phyloP scores from a whole-genome alignment of 37 sponge, comb jelly and placozoan species.

The Geodia barretti region DNA sequence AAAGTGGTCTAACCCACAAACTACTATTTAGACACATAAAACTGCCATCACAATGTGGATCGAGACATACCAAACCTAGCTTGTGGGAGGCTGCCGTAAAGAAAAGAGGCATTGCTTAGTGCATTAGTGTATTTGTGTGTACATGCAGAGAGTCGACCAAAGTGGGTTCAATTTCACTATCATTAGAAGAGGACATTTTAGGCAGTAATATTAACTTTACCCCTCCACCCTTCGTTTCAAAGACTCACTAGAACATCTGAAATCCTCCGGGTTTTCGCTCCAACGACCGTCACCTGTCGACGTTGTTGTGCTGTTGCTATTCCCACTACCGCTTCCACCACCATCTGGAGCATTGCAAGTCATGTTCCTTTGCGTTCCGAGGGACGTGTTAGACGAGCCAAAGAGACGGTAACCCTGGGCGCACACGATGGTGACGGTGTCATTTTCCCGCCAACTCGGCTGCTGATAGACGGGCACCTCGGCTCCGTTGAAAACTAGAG shows the following conservation, averaged over 20 bases:
- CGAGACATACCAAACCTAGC: too few species aligned
- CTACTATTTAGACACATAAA: too few species aligned
- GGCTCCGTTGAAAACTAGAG: slow-evolving; percentile 3
- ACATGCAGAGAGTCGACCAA: too few species aligned
- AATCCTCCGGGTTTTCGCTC: background rate
- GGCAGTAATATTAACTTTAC: too few species aligned
- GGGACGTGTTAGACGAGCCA: background rate
- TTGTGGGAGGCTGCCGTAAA: too few species aligned
- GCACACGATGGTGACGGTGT: slow-evolving; percentile 3
- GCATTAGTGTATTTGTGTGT: too few species aligned
- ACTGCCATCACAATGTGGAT: too few species aligned
- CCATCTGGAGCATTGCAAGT: background rate
- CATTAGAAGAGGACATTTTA: too few species aligned
- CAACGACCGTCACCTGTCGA: too few species aligned
- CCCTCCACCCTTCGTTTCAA: too few species aligned
- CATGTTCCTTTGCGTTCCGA: background rate
- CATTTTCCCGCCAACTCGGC: background rate
- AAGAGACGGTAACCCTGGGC: slow-evolving; percentile 2
- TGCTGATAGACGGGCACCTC: background rate
- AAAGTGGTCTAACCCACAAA: background rate
- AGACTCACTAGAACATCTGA: background rate
- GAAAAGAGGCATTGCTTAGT: too few species aligned
- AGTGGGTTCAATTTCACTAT: too few species aligned
- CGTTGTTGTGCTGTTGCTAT: background rate
- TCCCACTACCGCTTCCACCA: background rate